phyloP scores from a whole-genome alignment of 2,797 vertebrate species.

The Paramormyrops hopkinsi region DNA sequence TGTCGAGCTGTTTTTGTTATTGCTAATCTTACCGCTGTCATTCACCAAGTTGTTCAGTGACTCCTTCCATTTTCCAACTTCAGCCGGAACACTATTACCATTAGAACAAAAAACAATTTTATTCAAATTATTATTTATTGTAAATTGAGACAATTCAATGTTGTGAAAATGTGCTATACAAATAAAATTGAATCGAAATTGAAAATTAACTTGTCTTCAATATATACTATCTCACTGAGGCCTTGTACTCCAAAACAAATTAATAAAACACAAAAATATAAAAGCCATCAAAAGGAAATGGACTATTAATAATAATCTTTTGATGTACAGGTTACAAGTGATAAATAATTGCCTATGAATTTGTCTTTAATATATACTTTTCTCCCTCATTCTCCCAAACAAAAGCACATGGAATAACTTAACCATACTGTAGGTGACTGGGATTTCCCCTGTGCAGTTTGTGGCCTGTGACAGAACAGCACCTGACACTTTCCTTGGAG shows the following conservation, averaged over 20 bases:
- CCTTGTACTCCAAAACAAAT: background rate
- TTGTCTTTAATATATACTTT: background rate
- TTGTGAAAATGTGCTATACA: background rate
- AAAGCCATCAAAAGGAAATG: background rate
- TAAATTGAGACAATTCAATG: background rate
- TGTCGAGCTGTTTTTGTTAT: background rate
- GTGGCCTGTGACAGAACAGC: background rate
- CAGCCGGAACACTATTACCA: conserved; percentile 62
- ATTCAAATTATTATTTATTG: background rate
- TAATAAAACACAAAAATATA: background rate
- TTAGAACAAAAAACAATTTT: conserved; percentile 8
- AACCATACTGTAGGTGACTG: background rate
- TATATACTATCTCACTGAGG: background rate
- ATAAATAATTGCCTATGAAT: background rate
- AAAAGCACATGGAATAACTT: background rate
- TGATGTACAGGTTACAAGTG: background rate
- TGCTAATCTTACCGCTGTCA: conserved; percentile 68
- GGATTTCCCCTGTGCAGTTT: background rate
- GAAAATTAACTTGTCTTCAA: background rate
- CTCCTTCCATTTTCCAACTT: conserved; percentile 80
- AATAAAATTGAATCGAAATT: background rate
- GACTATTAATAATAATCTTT: background rate
- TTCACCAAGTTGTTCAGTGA: conserved; percentile 77
- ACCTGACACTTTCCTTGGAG: background rate
- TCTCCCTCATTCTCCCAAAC: background rate